phyloP scores from a whole-genome alignment of 2,113 vertebrate genomes.

The Pavo muticus region DNA sequence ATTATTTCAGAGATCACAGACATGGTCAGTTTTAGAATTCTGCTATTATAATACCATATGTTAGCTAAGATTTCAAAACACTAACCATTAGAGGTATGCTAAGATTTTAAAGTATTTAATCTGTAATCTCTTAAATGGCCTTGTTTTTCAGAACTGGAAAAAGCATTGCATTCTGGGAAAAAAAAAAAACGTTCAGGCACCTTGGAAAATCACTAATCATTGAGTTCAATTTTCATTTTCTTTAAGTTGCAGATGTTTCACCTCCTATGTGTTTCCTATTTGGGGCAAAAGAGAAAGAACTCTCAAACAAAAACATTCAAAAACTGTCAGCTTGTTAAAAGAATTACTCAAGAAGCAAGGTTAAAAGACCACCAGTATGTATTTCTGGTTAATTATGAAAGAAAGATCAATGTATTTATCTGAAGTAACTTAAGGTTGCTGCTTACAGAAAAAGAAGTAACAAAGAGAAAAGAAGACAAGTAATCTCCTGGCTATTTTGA shows the following conservation, averaged over 20 bases:
- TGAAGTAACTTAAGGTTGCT: neutral
- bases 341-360: neutral
- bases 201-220: neutral
- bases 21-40: neutral
- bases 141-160: neutral
- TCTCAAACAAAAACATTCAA: neutral
- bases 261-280: neutral
- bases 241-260: neutral
- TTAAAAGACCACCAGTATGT: neutral
- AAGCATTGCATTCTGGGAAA: fast-evolving
- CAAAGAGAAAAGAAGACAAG: neutral
- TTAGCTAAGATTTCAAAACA: neutral
- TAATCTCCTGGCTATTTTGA: fast-evolving
- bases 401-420: neutral
- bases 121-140: neutral
- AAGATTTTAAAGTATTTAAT: fast-evolving
- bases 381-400: neutral
- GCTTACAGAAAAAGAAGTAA: neutral
- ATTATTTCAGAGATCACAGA: neutral
- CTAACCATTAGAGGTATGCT: neutral
- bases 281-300: neutral
- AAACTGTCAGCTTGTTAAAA: neutral
- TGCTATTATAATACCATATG: neutral
- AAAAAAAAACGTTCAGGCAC: neutral
- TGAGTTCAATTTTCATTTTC: neutral